phyloP scores from a whole-genome alignment of 2,888 invertebrate species.

The Perizoma flavofasciatum region DNA sequence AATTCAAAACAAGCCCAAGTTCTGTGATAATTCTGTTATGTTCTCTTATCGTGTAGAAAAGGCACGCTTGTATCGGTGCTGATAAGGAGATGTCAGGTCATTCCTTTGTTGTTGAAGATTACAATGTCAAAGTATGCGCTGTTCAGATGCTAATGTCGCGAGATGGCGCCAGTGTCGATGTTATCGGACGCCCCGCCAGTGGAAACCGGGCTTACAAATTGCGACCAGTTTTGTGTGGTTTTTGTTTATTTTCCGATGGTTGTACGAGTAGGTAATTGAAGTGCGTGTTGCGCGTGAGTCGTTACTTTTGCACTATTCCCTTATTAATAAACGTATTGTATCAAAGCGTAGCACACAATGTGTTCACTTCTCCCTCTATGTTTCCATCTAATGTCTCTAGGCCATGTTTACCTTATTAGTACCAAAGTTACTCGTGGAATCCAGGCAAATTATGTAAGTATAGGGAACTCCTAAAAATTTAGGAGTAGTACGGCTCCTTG shows the following conservation, averaged over 20 bases:
- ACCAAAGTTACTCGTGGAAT: too few species aligned
- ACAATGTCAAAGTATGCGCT: conserved; percentile 70
- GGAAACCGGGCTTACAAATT: conserved; percentile 39
- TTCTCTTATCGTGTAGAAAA: conserved; percentile 41
- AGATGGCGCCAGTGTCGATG: conserved; percentile 67
- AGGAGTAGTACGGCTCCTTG: too few species aligned
- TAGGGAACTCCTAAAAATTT: too few species aligned
- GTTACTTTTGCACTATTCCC: background rate
- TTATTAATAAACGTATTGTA: background rate
- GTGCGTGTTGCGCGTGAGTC: conserved; percentile 17
- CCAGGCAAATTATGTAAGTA: too few species aligned
- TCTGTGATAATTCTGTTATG: conserved; percentile 33
- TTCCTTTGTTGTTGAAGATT: conserved; percentile 69
- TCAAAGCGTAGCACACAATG: too few species aligned
- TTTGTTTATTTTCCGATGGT: conserved; percentile 23
- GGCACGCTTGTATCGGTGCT: conserved; percentile 49
- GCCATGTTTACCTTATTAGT: too few species aligned
- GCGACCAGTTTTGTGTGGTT: conserved; percentile 31
- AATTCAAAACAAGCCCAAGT: conserved; percentile 25
- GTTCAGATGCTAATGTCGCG: conserved; percentile 71
- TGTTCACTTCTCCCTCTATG: too few species aligned
- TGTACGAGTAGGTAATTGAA: conserved; percentile 20
- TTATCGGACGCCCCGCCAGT: conserved; percentile 49
- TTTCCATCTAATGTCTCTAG: too few species aligned
- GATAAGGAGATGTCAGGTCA: conserved; percentile 74